phyloP scores from a whole-genome alignment of 2,797 vertebrate species.

The Danio tinwini region DNA sequence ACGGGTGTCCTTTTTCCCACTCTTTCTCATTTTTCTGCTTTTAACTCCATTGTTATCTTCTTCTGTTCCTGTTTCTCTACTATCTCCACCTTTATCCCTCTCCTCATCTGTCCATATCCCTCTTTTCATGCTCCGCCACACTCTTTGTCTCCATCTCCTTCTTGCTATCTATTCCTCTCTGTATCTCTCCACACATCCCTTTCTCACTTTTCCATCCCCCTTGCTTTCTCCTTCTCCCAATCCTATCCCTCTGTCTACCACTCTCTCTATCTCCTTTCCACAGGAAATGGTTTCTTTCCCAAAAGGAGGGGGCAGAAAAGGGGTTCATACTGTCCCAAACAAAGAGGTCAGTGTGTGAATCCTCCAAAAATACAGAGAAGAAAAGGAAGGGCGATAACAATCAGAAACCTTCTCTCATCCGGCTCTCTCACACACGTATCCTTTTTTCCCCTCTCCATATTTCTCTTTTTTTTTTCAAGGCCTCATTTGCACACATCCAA shows the following conservation, averaged over 20 bases:
- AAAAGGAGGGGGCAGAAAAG: conserved; percentile 61
- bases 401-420: conserved; percentile 90
- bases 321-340: conserved; percentile 82
- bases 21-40: conserved; percentile 48
- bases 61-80: conserved; percentile 46
- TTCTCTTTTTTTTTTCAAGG: conserved; percentile 32
- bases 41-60: conserved; percentile 60
- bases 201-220: conserved; percentile 55
- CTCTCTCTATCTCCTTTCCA: conserved; percentile 70
- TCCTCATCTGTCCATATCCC: conserved; percentile 61
- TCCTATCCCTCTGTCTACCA: conserved; percentile 60
- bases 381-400: conserved; percentile 85
- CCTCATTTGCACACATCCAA: conserved; percentile 20
- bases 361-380: conserved; percentile 80
- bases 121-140: conserved; percentile 66
- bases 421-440: conserved; percentile 65
- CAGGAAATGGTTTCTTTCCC: conserved; percentile 81
- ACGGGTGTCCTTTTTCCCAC: conserved; percentile 54
- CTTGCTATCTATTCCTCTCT: conserved; percentile 58
- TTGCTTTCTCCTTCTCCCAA: conserved; percentile 59
- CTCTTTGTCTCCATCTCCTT: conserved; percentile 67
- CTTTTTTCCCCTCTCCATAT: conserved; percentile 49
- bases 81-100: conserved; percentile 48
- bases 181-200: conserved; percentile 59
- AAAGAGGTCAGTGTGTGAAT: conserved; percentile 92